Evolutionary conservation across 2,113 vertebrate species (phyloP).

Genomic region (Menidia beryllina): DNA sequence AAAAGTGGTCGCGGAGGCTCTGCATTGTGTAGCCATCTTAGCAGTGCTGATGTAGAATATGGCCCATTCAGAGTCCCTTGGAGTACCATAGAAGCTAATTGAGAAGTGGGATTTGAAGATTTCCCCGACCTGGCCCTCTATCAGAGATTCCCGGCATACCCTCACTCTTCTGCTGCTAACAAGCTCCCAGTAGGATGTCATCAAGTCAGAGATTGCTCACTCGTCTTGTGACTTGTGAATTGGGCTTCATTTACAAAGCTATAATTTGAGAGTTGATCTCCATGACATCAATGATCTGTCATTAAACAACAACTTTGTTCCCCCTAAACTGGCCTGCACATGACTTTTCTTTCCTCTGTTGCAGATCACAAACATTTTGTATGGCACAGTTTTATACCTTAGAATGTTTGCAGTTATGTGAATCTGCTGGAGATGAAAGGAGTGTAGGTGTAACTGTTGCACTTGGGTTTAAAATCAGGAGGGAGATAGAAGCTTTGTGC

Average conservation of each 20-base stretch:
- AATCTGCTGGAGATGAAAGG: conserved; percentile 55
- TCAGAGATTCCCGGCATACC: background rate
- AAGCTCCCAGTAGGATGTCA: background rate
- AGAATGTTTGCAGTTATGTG: conserved; percentile 44
- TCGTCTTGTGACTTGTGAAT: background rate
- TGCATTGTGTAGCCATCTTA: background rate
- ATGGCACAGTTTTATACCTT: conserved; percentile 13
- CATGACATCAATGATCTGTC: background rate
- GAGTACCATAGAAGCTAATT: background rate
- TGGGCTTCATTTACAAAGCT: background rate
- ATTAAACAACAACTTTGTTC: background rate
- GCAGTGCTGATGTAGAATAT: background rate
- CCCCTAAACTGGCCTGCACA: background rate
- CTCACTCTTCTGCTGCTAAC: background rate
- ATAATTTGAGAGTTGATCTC: background rate
- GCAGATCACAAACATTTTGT: conserved; percentile 19
- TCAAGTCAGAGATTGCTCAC: background rate
- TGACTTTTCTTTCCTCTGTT: background rate
- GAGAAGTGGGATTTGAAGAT: background rate
- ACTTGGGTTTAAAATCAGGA: conserved; percentile 52
- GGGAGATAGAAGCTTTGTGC: conserved; percentile 42
- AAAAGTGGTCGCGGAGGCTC: too few species aligned
- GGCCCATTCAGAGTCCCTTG: background rate
- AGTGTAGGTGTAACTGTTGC: conserved; percentile 66
- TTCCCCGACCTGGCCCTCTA: background rate